Conservation (phyloP, 2,113 vertebrate genomes). For the Scomber colias region DNA sequence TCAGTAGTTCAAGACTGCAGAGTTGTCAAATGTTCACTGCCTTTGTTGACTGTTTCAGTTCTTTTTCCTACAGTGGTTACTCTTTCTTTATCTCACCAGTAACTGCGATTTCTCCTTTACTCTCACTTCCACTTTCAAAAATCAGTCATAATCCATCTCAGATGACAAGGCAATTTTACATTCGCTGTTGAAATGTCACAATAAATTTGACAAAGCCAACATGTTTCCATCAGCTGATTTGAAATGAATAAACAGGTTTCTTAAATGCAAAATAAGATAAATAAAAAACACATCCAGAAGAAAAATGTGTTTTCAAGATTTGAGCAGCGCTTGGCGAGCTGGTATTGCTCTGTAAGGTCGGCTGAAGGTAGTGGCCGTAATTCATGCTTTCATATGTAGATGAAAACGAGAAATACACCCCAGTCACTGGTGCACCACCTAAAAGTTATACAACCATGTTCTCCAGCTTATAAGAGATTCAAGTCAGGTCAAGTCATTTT, state of each 20-base stretch:
- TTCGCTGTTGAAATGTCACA: constrained; percentile 2
- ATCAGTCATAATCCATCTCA: not conserved
- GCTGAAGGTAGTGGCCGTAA: not conserved
- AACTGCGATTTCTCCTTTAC: not conserved
- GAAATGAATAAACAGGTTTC: not conserved
- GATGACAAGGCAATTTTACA: not conserved
- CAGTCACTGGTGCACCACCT: constrained; percentile 1
- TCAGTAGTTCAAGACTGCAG: too few species aligned
- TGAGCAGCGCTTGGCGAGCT: constrained; percentile 1
- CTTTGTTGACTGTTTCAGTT: too few species aligned
- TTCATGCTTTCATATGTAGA: constrained; percentile 22
- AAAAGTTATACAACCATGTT: not conserved
- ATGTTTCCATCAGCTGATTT: constrained; percentile 6
- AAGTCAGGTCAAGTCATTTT: not conserved
- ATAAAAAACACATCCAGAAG: not conserved
- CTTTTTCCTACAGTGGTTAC: too few species aligned
- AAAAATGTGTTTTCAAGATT: constrained; percentile 16
- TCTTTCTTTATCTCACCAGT: not conserved
- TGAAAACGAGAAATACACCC: constrained; percentile 4
- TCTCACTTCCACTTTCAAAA: not conserved
- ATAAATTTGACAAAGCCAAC: constrained; percentile 11
- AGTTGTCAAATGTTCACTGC: too few species aligned
- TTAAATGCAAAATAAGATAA: too few species aligned
- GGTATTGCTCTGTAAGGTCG: not conserved
- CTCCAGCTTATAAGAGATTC: not conserved